phyloP scores from a whole-genome alignment of 2,797 vertebrate species.

The Leptatherina wallacei region DNA sequence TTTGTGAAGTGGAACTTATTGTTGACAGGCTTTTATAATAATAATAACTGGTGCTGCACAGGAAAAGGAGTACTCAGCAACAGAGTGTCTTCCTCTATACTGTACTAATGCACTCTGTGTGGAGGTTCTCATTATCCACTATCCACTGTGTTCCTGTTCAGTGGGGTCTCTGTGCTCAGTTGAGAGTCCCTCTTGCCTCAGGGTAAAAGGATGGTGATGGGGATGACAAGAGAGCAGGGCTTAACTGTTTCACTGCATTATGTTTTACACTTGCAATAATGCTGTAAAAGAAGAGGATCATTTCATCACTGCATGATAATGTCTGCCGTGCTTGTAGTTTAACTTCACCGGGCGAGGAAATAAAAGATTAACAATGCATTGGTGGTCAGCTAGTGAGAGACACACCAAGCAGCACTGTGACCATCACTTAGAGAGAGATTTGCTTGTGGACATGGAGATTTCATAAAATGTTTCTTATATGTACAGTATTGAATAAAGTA shows the following conservation, averaged over 20 bases:
- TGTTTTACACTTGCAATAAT: conserved; percentile 69
- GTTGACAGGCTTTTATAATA: conserved; percentile 46
- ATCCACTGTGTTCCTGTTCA: conserved; percentile 64
- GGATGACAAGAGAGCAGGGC: conserved; percentile 59
- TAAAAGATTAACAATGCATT: conserved; percentile 14
- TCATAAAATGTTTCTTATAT: conserved; percentile 9
- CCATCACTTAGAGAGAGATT: conserved; percentile 16
- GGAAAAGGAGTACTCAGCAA: conserved; percentile 29
- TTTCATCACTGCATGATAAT: conserved; percentile 72
- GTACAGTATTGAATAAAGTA: conserved; percentile 7
- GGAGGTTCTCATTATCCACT: conserved; percentile 67
- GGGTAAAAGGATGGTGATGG: conserved; percentile 70
- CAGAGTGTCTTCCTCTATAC: conserved; percentile 34
- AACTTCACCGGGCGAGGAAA: conserved; percentile 29
- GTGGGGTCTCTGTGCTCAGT: conserved; percentile 68
- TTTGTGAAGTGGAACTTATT: conserved; percentile 44
- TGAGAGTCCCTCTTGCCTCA: conserved; percentile 73
- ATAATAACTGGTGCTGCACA: conserved; percentile 40
- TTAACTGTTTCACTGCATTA: conserved; percentile 69
- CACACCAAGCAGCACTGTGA: background rate
- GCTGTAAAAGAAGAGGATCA: conserved; percentile 69
- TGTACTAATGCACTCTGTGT: conserved; percentile 56
- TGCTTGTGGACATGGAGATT: background rate
- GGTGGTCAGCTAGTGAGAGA: background rate
- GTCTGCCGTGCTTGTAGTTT: conserved; percentile 39